Evolutionary conservation across 1,140 invertebrate species (phyloP), one percentile per base, ranked within the genome.

Genomic region (Cotesia vestalis): DNA sequence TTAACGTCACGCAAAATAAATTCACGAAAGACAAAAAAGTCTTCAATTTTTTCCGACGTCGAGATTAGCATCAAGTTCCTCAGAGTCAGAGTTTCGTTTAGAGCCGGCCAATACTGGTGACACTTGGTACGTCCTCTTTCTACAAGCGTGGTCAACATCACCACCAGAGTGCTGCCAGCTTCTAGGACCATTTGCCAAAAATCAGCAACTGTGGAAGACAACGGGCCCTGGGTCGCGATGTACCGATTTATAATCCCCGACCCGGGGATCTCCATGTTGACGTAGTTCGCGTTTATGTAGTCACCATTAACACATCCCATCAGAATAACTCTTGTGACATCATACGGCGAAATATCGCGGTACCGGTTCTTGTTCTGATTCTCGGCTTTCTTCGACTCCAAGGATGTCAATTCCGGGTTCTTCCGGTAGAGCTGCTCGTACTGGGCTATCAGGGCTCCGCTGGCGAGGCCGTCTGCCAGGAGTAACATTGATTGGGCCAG

Each of bases 111-210:
- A 83, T 99, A 99, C 83, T 98, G 96, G 85, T 98, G 95, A 81
- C 98, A 99, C 86, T 99, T 99, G 20, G 94, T 91, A 4, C 97
- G 87, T 0, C 98, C 98, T 70, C 95, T 90, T 88, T 99, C 98
- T 14, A 95, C 91, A 17, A 98, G 88, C 0, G 97, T 96, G 0
- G 98, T 99, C 4, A 99, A 87, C 97, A 99, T 99, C 4, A 99
- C 95, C 66, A 99, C 91, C 8, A 98, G 87, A 53, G 92, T 94
- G 78, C 92, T 95, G 71, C 95, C 94, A 75, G 96, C 93, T 85
- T 99, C 96, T 88, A 97, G 93, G 6, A 98, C 92, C 96, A 98
- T 98, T 79, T 94, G 92, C 98, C 98, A 99, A 85, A 99, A 99
- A 84, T 99, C 97, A 8, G 91, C 91, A 35, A 94, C 92, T 1